Base-by-base conservation (phyloP, 2,888 invertebrate genomes). In the Linnaemya tessellans region DNA sequence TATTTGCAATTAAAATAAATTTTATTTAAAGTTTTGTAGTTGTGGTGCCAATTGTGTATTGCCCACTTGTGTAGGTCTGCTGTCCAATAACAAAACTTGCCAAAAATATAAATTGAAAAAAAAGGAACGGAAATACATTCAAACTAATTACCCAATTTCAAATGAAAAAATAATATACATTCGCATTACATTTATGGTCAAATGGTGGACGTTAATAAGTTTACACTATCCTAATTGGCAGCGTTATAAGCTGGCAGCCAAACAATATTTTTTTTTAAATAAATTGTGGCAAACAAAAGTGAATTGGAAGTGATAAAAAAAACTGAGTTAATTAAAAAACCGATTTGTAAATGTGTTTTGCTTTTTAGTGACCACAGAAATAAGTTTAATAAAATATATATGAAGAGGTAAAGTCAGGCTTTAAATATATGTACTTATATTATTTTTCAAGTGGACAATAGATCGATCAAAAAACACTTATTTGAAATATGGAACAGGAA, bases 61-160 rank as follows among this genome's bases (percentile, higher is more conserved):
- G 46, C n/a, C n/a, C 20, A 46, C 35, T 56, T 56, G 56, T 75
- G 43, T 56, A 7, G 54, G 25, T 65, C 64, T 77, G 58, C 58
- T 25, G 49, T 51, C 49, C 49, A 78, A 60, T 38, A 35, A n/a
- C 15, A n/a, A 51, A 10, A 11, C 15, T 13, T 41, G 74, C 80
- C 74, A 80, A 80, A 54, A 67, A 49, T 9, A 77, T 18, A 35
- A 68, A 51, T 41, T 15, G 3, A 3, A 35, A 54, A 35, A 25
- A 65, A 64, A 79, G 15, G 68, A 86, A 81, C 84, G 86, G 86
- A 84, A 86, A 78, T 74, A 70, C 70, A 43, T 81, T 79, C 65
- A 86, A 77, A 77, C 86, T 80, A 86, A 78, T 86, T 86, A 86
- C 80, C 84, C 77, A 86, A 78, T 84, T 73, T 68, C 9, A 62